Conservation (phyloP, 1,140 invertebrate genomes). For the Ectropis grisescens region DNA sequence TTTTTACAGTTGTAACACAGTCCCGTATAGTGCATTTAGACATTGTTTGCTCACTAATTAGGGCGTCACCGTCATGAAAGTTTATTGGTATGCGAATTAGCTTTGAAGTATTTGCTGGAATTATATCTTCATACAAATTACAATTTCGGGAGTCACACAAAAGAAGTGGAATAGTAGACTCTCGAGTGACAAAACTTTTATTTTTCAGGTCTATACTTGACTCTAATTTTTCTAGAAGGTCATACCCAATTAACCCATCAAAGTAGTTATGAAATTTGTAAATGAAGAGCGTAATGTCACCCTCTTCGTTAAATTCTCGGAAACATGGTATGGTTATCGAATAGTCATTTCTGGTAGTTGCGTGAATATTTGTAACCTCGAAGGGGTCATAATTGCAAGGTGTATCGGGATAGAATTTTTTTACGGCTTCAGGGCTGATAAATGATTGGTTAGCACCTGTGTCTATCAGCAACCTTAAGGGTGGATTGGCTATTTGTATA, state of each 20-base stretch:
- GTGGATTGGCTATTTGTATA: not conserved
- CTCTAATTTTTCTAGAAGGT: slow-evolving; percentile 4
- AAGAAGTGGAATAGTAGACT: slow-evolving; percentile 5
- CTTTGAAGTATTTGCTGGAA: slow-evolving; percentile 12
- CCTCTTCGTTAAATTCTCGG: not conserved
- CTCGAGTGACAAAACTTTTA: slow-evolving; percentile 6
- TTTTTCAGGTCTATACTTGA: slow-evolving; percentile 12
- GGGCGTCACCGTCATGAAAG: slow-evolving; percentile 4
- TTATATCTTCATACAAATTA: slow-evolving; percentile 13
- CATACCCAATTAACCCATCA: slow-evolving; percentile 9
- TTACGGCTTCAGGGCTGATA: not conserved
- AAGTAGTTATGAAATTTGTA: too few relatives aligned
- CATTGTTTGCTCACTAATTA: slow-evolving; percentile 1
- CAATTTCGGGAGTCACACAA: slow-evolving; percentile 8
- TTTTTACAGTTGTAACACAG: slow-evolving; percentile 9
- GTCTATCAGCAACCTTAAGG: not conserved
- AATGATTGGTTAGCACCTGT: not conserved
- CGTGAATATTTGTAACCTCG: not conserved
- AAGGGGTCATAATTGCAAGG: not conserved
- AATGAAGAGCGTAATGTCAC: not conserved
- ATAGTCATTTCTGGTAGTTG: not conserved
- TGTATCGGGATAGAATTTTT: not conserved
- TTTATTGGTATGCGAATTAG: slow-evolving; percentile 13
- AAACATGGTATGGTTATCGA: not conserved
- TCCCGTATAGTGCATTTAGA: slow-evolving; percentile 6